Conservation (phyloP, 2,113 vertebrate genomes). For the Guaruba guarouba region DNA sequence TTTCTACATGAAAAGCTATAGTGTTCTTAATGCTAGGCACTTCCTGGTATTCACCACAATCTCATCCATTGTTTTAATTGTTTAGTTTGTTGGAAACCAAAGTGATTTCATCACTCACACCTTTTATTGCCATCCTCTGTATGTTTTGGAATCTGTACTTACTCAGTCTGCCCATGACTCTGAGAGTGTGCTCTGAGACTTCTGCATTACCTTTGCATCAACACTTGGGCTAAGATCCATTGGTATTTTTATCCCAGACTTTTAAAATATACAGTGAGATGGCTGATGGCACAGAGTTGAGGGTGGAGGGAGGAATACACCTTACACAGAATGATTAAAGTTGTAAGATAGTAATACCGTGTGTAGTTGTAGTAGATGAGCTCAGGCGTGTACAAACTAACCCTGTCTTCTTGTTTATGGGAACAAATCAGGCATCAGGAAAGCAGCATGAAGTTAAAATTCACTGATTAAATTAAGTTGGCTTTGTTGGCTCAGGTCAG, state of each 20-base stretch:
- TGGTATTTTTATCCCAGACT: neutral
- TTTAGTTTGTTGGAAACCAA: neutral
- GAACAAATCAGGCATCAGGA: neutral
- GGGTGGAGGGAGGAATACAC: neutral
- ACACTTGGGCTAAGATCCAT: neutral
- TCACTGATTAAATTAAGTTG: neutral
- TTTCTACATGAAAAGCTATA: neutral
- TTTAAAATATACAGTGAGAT: neutral
- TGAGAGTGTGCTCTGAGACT: neutral
- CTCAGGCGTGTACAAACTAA: neutral
- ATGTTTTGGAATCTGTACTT: neutral
- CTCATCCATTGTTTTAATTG: neutral
- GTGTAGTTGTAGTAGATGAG: neutral
- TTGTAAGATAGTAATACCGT: neutral
- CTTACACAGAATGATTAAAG: neutral
- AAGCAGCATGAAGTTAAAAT: neutral
- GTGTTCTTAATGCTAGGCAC: neutral
- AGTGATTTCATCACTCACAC: neutral
- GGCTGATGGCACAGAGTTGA: neutral
- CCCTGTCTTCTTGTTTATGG: neutral
- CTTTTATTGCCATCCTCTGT: neutral
- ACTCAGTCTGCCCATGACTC: neutral
- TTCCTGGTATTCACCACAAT: neutral
- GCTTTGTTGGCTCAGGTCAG: neutral
- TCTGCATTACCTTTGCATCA: neutral